phyloP scores from a whole-genome alignment of 2,888 invertebrate genomes.

The Dysmachus trigonus region DNA sequence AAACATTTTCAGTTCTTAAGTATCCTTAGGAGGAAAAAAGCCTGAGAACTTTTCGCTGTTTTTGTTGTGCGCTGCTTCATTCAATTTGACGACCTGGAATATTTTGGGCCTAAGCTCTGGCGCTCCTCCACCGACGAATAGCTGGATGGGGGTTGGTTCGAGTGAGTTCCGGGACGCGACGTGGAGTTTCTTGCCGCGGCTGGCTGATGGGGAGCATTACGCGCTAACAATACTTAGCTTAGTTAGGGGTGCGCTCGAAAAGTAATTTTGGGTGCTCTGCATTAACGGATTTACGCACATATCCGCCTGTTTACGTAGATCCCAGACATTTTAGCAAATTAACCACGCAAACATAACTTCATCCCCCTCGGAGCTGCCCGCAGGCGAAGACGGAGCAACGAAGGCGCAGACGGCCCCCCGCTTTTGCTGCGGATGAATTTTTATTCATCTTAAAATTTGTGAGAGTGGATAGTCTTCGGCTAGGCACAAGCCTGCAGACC shows the following conservation, averaged over 20 bases:
- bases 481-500: not conserved
- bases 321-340: conserved; percentile 47
- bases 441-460: conserved; percentile 34
- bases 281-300: conserved; percentile 41
- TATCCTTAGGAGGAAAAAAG: conserved; percentile 10
- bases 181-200: not conserved
- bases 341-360: conserved; percentile 44
- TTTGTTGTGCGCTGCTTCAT: conserved; percentile 1
- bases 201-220: not conserved
- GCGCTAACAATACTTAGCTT: not conserved
- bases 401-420: not conserved
- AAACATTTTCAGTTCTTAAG: conserved; percentile 38
- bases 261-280: conserved; percentile 16
- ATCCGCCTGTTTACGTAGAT: conserved; percentile 27
- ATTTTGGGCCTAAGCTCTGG: not conserved
- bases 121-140: not conserved
- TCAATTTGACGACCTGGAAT: conserved; percentile 37
- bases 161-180: conserved; percentile 7
- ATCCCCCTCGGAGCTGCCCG: conserved; percentile 17
- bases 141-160: not conserved
- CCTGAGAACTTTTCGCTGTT: conserved; percentile 17
- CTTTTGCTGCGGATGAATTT: conserved; percentile 32
- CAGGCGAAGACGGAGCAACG: not conserved
- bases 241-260: not conserved
- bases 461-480: not conserved